Percentiles rank a stretch among this genome's conserved stretches.
These are phyloP conservation scores for Spongilla lacustris DNA, from an alignment of 37 sponge, comb jelly and placozoan species.

Conservation along the genomic window DNA sequence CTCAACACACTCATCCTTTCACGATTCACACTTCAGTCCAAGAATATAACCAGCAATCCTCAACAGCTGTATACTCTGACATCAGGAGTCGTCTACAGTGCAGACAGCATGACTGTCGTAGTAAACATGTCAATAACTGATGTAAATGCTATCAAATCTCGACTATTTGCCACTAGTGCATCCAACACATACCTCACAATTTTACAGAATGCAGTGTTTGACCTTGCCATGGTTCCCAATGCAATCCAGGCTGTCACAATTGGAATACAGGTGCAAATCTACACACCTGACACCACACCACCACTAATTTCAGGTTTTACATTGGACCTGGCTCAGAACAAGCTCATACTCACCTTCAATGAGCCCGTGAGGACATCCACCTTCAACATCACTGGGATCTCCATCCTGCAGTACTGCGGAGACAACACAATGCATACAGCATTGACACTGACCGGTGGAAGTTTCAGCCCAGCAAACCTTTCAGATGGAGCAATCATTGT, in stretches of 20 bases:
- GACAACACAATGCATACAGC: neutral
- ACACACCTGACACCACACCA: conserved; percentile 67
- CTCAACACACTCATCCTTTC: conserved; percentile 16
- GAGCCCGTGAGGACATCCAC: conserved; percentile 80
- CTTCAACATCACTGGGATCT: conserved; percentile 69
- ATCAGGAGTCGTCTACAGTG: conserved; percentile 49
- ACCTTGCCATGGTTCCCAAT: conserved; percentile 68
- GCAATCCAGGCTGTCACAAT: conserved; percentile 40
- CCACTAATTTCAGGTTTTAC: conserved; percentile 57
- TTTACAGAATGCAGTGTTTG: conserved; percentile 51
- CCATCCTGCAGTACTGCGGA: conserved; percentile 64
- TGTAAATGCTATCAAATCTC: conserved; percentile 76
- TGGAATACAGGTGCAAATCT: conserved; percentile 44
- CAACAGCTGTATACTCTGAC: conserved; percentile 63
- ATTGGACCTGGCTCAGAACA: conserved; percentile 67
- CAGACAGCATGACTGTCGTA: conserved; percentile 58
- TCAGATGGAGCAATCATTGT: conserved; percentile 49
- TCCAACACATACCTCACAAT: conserved; percentile 73
- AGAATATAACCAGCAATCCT: neutral
- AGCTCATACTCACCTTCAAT: conserved; percentile 72
- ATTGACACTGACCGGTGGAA: conserved; percentile 68
- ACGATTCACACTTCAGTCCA: conserved; percentile 65
- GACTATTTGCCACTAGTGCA: conserved; percentile 48
- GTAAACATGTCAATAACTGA: conserved; percentile 70
- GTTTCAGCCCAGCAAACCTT: conserved; percentile 46